These are phyloP conservation scores for Pristis pectinata DNA, from an alignment of 2,797 vertebrate species.

Conservation along the genomic window DNA sequence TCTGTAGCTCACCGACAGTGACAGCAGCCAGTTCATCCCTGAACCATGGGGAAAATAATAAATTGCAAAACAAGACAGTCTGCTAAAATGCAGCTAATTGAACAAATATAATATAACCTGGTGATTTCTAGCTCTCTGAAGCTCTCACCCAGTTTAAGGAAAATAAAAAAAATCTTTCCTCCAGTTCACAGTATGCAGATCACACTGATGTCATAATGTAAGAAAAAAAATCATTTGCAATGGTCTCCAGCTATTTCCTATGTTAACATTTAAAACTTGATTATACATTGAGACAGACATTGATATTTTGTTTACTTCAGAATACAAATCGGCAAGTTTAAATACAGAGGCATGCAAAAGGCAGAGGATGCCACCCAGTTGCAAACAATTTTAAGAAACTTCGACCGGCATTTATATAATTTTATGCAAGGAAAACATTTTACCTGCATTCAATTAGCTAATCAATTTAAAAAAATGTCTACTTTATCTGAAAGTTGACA, in stretches of 20 bases:
- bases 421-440: background rate
- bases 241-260: background rate
- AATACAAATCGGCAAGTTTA: background rate
- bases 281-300: background rate
- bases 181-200: conserved; percentile 32
- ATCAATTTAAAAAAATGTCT: background rate
- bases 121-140: background rate
- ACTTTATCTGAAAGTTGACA: background rate
- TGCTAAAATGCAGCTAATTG: background rate
- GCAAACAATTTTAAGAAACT: background rate
- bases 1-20: too few relatives aligned
- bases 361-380: background rate
- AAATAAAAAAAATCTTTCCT: background rate
- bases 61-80: too few relatives aligned
- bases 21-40: background rate
- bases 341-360: background rate
- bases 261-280: background rate
- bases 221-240: background rate
- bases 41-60: background rate
- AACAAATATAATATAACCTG: background rate
- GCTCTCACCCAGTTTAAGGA: background rate
- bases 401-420: background rate
- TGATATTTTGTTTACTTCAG: background rate
- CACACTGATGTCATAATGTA: background rate
- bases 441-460: background rate